A percentile compares a stretch with the other conserved stretches of the same genome.
Evolutionary conservation across 2,113 vertebrate genomes (phyloP).

Genomic region (Ardeotis arabs): DNA sequence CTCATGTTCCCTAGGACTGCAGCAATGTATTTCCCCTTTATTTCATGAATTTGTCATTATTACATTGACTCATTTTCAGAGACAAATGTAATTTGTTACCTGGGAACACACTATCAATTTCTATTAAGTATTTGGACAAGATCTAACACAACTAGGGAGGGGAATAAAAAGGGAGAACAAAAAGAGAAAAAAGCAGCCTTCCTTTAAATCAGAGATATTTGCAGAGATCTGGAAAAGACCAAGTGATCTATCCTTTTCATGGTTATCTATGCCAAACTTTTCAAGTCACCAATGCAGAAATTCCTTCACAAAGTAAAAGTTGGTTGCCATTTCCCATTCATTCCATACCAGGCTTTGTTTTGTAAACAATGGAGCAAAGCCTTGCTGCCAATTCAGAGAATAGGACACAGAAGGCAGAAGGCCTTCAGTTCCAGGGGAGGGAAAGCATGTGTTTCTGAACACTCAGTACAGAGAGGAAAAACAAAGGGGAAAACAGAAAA

Average conservation of each 20-base stretch:
- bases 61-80: constrained; percentile 42
- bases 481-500: neutral
- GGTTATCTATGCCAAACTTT: neutral
- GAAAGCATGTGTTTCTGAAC: neutral
- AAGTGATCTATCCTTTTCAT: neutral
- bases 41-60: constrained; percentile 57
- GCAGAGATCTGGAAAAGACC: neutral
- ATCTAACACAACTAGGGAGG: neutral
- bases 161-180: neutral
- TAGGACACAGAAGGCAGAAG: neutral
- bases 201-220: neutral
- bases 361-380: neutral
- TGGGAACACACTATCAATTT: constrained; percentile 36
- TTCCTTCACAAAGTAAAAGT: neutral
- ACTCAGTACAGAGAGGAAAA: neutral
- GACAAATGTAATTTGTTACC: constrained; percentile 38
- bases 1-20: neutral
- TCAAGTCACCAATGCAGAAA: neutral
- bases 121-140: constrained; percentile 41
- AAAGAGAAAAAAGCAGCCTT: neutral
- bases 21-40: constrained; percentile 32
- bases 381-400: neutral
- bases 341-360: neutral
- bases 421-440: neutral
- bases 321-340: neutral